phyloP scores from a whole-genome alignment of 1,140 invertebrate species.

The fruit fly (Drosophila melanogaster) region Release_6_plus_ISO1_MT NT_033777.3:20225001-20225500 shows the following conservation, averaged over 20 bases:
- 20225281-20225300: conserved; percentile 56
- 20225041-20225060: conserved; percentile 60
- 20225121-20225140: neutral
- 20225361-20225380: conserved; percentile 27
- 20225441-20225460: conserved; percentile 10
- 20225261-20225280: conserved; percentile 81
- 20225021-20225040: conserved; percentile 78
- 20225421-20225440: conserved; percentile 13
- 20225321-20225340: conserved; percentile 28
- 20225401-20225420: conserved; percentile 28
- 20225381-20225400: conserved; percentile 45
- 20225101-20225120: conserved; percentile 65
- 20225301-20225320: conserved; percentile 19
- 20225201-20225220: conserved; percentile 51
- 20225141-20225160: conserved; percentile 16
- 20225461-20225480: conserved; percentile 3
- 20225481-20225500: neutral
- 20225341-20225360: conserved; percentile 33
- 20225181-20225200: conserved; percentile 54
- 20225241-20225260: conserved; percentile 86
- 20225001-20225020: conserved; percentile 75
- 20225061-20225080: conserved; percentile 71
- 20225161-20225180: conserved; percentile 67
- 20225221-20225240: conserved; percentile 85
- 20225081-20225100: conserved; percentile 84